A percentile compares a stretch with the other conserved stretches of the same genome.
These are phyloP conservation scores for Toxotes jaculatrix DNA, from an alignment of 2,113 vertebrate genomes.

Conservation along the genomic window DNA sequence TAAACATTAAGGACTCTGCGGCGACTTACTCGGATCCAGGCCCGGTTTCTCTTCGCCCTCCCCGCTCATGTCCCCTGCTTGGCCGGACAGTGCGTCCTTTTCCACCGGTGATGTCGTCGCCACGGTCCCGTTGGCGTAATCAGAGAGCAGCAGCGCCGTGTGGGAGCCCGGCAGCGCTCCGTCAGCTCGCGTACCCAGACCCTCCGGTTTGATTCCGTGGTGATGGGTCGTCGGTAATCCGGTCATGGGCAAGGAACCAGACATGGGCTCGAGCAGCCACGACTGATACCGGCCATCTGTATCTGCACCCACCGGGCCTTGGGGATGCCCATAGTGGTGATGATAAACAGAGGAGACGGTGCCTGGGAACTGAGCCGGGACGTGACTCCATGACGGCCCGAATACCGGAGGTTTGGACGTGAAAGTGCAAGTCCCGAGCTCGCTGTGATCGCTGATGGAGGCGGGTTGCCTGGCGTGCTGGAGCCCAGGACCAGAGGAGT, in stretches of 20 bases:
- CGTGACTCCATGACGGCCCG: conserved; percentile 92
- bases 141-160: conserved; percentile 91
- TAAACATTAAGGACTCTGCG: conserved; percentile 66
- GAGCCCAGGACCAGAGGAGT: conserved; percentile 86
- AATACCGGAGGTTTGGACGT: conserved; percentile 92
- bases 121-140: conserved; percentile 90
- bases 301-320: conserved; percentile 87
- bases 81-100: conserved; percentile 89
- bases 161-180: conserved; percentile 90
- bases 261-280: conserved; percentile 93
- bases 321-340: conserved; percentile 92
- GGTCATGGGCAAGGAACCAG: conserved; percentile 92
- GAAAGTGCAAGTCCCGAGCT: conserved; percentile 92
- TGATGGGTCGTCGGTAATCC: conserved; percentile 92
- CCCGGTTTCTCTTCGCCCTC: conserved; percentile 91
- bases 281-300: conserved; percentile 95
- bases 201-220: conserved; percentile 95
- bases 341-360: conserved; percentile 88
- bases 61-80: conserved; percentile 87
- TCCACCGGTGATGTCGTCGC: conserved; percentile 89
- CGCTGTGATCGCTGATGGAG: conserved; percentile 88
- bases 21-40: conserved; percentile 94
- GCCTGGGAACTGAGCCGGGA: conserved; percentile 89
- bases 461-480: conserved; percentile 86
- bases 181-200: conserved; percentile 86